These are phyloP conservation scores for Rhabdophis nuchalis DNA, from an alignment of 2,797 vertebrate genomes.

Conservation along the genomic window DNA sequence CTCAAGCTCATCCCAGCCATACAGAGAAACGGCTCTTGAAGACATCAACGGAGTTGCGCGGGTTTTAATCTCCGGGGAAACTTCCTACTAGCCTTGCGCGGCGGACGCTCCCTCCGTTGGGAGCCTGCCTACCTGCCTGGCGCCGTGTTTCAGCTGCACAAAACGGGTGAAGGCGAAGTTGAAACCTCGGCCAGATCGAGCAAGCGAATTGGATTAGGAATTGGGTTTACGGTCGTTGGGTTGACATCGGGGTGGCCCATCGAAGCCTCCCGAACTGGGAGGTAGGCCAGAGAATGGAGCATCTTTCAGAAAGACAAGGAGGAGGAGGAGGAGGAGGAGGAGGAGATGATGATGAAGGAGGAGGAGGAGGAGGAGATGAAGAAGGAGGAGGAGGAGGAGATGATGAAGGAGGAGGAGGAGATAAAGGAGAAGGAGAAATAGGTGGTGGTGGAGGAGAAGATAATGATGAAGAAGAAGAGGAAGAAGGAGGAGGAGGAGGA, in stretches of 20 bases:
- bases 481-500: no score
- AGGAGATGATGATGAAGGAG: no score
- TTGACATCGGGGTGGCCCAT: neutral
- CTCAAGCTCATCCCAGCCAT: neutral
- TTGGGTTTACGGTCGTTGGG: neutral
- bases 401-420: no score
- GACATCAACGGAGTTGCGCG: neutral
- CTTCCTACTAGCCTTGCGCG: neutral
- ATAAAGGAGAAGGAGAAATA: no score
- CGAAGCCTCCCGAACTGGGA: neutral
- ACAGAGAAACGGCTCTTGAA: neutral
- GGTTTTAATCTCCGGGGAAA: neutral
- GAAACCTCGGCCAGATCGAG: neutral
- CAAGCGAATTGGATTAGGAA: neutral
- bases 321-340: no score
- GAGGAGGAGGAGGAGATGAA: no score
- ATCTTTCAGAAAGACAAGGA: no score
- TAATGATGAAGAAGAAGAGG: no score
- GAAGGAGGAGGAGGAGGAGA: no score
- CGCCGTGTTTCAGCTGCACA: neutral
- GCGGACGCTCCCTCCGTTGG: neutral
- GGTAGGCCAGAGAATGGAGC: neutral
- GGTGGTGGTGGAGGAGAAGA: no score
- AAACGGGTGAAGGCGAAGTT: no score
- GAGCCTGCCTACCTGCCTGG: neutral